phyloP scores from a whole-genome alignment of 2,888 invertebrate genomes.

The Rugalucina vietnamica region DNA sequence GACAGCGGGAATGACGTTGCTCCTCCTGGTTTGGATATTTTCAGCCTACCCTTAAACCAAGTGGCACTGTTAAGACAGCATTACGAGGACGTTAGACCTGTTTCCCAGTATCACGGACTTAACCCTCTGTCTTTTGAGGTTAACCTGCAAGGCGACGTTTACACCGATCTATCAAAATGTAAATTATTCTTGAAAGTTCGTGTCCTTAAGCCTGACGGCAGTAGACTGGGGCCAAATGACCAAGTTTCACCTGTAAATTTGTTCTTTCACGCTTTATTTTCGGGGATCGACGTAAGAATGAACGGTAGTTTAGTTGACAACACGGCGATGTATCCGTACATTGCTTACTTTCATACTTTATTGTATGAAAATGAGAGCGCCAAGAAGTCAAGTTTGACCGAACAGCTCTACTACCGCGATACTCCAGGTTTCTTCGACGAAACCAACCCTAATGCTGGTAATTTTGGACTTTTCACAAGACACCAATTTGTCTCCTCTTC shows the following conservation, averaged over 20 bases:
- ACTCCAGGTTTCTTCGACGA: constrained; percentile 9
- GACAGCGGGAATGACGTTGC: constrained; percentile 15
- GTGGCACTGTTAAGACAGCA: constrained; percentile 7
- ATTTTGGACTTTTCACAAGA: constrained; percentile 21
- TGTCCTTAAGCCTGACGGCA: background rate
- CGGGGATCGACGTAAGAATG: constrained; percentile 2
- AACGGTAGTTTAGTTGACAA: constrained; percentile 3
- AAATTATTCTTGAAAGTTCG: constrained; percentile 9
- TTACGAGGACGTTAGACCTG: constrained; percentile 7
- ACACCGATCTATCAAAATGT: constrained; percentile 5
- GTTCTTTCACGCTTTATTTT: constrained; percentile 14
- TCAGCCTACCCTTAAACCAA: background rate
- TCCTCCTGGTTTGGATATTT: background rate
- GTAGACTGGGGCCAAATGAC: background rate
- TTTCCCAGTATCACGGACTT: constrained; percentile 1
- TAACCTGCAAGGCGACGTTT: constrained; percentile 9
- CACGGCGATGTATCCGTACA: constrained; percentile 9
- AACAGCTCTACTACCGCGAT: constrained; percentile 14
- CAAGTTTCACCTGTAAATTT: background rate
- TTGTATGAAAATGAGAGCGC: background rate
- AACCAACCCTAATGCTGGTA: constrained; percentile 11
- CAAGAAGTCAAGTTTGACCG: background rate
- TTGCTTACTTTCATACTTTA: background rate
- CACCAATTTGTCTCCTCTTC: background rate
- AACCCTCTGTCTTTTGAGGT: constrained; percentile 2